Evolutionary conservation across 2,888 invertebrate species (phyloP), one percentile per base, ranked within the genome.

Genomic region (Merodon equestris): DNA sequence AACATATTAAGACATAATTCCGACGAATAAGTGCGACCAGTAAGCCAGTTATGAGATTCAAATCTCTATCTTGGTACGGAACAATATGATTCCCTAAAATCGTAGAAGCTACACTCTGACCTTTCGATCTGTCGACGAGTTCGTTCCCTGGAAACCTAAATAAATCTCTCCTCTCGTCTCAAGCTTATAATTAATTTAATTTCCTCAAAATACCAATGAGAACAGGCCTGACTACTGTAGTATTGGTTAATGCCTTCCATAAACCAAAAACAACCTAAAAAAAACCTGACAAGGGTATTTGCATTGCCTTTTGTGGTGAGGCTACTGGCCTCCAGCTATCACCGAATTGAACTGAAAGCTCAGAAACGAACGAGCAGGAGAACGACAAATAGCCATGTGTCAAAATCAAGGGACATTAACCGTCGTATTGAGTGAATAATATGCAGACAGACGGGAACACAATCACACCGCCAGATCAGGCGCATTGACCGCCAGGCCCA

Each of bases 361-460:
- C 17, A 66, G 40, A 48, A 12, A 75, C 15, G 56, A 48, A 14
- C n/a, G n/a, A 27, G 27, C 27, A 27, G 7, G 36, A 53, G 9
- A 53, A 42, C 18, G 72, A 66, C 66, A 77, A 77, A 57, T 27
- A 27, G 27, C 27, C 27, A 27, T 27, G 53, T 73, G 72, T 77
- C 77, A 77, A 77, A 77, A 73, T 77, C 61, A 50, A 77, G 77
- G 73, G 77, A 77, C 77, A 73, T 77, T 77, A 77, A 77, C 77
- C 77, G 67, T 73, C 77, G 66, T 57, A 36, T 77, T 68, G 53
- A 67, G 48, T 67, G 67, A 61, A 47, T 63, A 67, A 77, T 63
- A 51, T 57, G 14, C 47, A 40, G 40, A 40, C 40, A 40, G 40
- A 40, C 40, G n/a, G 40, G 9, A 10, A 40, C 10, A 40, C 56